Conservation (phyloP, 2,797 vertebrate species). For the Chelidonichthys spinosus region DNA sequence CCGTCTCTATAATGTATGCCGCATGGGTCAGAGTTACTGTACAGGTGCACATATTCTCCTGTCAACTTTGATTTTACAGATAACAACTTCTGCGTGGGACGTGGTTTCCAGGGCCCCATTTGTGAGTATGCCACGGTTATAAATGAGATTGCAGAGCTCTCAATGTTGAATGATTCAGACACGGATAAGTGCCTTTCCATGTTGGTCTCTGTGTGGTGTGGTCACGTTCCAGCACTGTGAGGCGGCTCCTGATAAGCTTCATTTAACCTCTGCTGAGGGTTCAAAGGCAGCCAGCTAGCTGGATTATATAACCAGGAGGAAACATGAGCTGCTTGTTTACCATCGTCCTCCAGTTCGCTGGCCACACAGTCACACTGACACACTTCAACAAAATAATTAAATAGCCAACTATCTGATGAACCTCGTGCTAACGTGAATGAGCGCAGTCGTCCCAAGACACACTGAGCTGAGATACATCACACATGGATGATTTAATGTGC, state of each 20-base stretch:
- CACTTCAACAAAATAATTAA: conserved; percentile 3
- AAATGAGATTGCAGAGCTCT: not conserved
- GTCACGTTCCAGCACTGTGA: conserved; percentile 50
- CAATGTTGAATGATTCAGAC: conserved; percentile 48
- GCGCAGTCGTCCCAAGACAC: not conserved
- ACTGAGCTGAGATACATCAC: conserved; percentile 45
- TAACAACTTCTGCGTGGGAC: too few species aligned
- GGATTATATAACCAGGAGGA: conserved; percentile 64
- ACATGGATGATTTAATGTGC: conserved; percentile 69
- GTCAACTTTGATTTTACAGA: too few species aligned
- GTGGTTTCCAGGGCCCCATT: too few species aligned
- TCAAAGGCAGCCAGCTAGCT: conserved; percentile 51
- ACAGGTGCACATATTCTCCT: too few species aligned
- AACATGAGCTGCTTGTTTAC: conserved; percentile 40
- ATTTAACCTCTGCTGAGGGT: conserved; percentile 68
- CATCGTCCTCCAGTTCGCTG: conserved; percentile 5
- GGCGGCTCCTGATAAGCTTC: conserved; percentile 57
- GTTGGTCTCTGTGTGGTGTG: conserved; percentile 26
- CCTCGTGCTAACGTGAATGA: conserved; percentile 12
- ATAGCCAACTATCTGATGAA: conserved; percentile 22
- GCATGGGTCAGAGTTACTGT: too few species aligned
- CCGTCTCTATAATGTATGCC: too few species aligned
- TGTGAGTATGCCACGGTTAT: too few species aligned
- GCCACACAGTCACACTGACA: not conserved
- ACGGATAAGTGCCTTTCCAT: conserved; percentile 52